Base-by-base conservation (phyloP, 1,140 invertebrate genomes). In the Drosophila prosaltans region DNA sequence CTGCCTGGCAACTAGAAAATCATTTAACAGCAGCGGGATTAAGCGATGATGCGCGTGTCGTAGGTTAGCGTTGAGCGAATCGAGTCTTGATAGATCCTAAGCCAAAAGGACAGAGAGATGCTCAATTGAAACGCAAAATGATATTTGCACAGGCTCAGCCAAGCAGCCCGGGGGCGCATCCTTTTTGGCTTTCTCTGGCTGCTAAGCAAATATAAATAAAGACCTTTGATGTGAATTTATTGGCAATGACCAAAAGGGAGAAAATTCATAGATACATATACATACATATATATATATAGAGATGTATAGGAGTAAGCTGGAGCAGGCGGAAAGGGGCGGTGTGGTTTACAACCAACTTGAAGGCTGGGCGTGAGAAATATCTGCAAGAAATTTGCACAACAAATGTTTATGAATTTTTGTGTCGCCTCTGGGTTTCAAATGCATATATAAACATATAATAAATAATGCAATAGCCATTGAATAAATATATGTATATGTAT, bases 211-310 rank as follows among this genome's bases (percentile, higher is more conserved):
- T 79, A 89, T 85, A 89, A 89, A 89, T 89, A 89, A 89, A 89
- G 85, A 89, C 84, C 84, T 89, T 89, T 84, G 85, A 90, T 90
- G 85, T 89, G 85, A 89, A 90, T 89, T 89, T 89, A 89, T 89
- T 84, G 85, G 80, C 80, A 89, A 70, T 70, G 65, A 65, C 76
- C 80, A 74, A 65, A 63, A 72, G 72, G 61, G 32, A 36, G 32
- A 36, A 36, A 36, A 36, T 36, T 36, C 32, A 36, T 36, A 36
- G 32, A 36, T 36, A 36, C 32, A 7, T 36, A 36, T 36, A 36
- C 6, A 30, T 30, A 30, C 4, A 30, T 30, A 51, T 30, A 45
- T 54, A 48, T 70, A 45, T 70, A 78, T 63, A 72, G 24, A 41
- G 28, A 40, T 57, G 7, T 21, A 21, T 32, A 48, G 60, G 57